phyloP scores from a whole-genome alignment of 2,797 vertebrate species.

The Gymnoscopelus microlampas region DNA sequence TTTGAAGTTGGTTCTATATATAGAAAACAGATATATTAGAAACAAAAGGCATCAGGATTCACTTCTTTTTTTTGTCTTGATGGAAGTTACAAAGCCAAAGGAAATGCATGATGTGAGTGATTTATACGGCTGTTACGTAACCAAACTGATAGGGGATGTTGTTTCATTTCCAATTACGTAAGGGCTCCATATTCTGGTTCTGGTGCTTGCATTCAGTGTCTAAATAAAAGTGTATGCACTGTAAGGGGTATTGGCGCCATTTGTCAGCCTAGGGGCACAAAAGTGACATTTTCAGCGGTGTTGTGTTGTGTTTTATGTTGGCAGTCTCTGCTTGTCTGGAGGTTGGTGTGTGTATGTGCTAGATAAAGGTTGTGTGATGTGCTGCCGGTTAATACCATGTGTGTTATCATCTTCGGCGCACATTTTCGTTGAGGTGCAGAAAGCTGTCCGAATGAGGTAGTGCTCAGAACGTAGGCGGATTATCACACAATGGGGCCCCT shows the following conservation, averaged over 20 bases:
- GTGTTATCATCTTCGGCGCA: constrained; percentile 2
- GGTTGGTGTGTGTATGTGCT: too few relatives aligned
- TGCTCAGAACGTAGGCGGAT: constrained; percentile 31
- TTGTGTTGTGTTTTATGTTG: too few relatives aligned
- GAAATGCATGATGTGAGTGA: constrained; percentile 20
- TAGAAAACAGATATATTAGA: too few relatives aligned
- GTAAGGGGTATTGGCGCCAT: not conserved
- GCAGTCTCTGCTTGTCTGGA: too few relatives aligned
- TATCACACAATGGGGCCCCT: too few relatives aligned
- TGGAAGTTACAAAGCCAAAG: constrained; percentile 30
- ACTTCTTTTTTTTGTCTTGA: constrained; percentile 43
- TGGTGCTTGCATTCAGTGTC: too few relatives aligned
- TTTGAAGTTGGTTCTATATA: constrained; percentile 49
- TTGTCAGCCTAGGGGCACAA: not conserved
- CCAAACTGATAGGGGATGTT: not conserved
- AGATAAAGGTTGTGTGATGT: too few relatives aligned
- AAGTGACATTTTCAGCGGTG: not conserved
- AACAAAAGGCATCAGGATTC: too few relatives aligned
- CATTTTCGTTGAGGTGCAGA: constrained; percentile 10
- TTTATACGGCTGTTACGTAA: constrained; percentile 26
- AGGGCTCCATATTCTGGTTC: too few relatives aligned
- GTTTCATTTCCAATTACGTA: not conserved
- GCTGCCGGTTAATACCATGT: too few relatives aligned
- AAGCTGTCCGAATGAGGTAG: constrained; percentile 6
- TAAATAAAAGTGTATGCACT: too few relatives aligned